Conservation (phyloP, 2,113 vertebrate genomes). For the Zosterops pallidus region DNA sequence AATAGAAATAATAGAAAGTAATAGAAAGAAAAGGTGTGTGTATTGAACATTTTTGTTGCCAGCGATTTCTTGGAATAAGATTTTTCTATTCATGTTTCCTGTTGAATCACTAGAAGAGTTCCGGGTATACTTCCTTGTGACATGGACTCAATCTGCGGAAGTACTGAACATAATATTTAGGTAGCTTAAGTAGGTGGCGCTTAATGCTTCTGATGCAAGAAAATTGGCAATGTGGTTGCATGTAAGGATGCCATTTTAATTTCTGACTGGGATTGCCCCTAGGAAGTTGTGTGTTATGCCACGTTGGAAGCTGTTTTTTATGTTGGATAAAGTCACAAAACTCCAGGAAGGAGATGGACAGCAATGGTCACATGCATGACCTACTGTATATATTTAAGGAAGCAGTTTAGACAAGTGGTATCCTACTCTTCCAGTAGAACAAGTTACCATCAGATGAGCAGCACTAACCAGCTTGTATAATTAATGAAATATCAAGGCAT, state of each 20-base stretch:
- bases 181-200: background rate
- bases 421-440: background rate
- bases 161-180: background rate
- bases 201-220: background rate
- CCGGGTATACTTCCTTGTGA: background rate
- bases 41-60: background rate
- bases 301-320: background rate
- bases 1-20: background rate
- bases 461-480: background rate
- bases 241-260: background rate
- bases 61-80: background rate
- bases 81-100: background rate
- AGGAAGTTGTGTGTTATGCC: background rate
- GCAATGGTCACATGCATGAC: background rate
- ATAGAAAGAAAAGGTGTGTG: background rate
- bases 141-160: background rate
- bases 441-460: conserved; percentile 3
- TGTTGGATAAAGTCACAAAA: background rate
- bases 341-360: background rate
- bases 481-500: background rate
- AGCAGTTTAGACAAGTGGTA: background rate
- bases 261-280: background rate
- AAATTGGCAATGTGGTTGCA: background rate
- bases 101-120: background rate
- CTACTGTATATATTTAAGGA: background rate